Evolutionary conservation across 1,140 invertebrate genomes (phyloP), one percentile per base, ranked within the genome.

Genomic region (Stegodyphus mimosarum): DNA sequence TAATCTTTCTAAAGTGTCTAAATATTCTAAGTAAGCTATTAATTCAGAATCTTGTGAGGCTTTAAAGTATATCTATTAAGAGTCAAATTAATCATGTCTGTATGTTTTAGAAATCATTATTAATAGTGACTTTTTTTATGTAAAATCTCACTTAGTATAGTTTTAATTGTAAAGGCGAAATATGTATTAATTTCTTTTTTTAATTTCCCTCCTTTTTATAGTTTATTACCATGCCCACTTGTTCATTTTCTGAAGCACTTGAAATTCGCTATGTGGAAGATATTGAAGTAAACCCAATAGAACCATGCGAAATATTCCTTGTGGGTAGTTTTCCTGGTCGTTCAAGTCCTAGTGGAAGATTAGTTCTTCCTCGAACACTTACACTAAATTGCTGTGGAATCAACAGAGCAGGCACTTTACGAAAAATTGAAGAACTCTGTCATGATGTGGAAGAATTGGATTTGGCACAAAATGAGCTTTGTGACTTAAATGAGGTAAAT

Each of bases 391-490:
- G 79, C 48, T 88, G 88, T 87, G 55, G 64, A 49, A 88, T 88
- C 13, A 79, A 87, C 52, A 72, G 81, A 51, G 87, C 88, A 53
- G 88, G 88, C 11, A 74, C 86, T 17, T 72, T 86, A 15, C 52
- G 69, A 7, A 87, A 83, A 49, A 88, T 98, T 48, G 92, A 94
- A 53, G 93, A 94, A 83, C 95, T 96, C 90, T 98, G 96, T 90
- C 93, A 93, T 66, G 93, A 94, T 87, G 96, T 98, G 4, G 94
- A 95, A 88, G 96, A 98, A 91, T 92, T 98, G 69, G 96, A 98
- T 89, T 91, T 98, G 69, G 96, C 96, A 11, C 95, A 96, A 89
- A 98, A 98, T 90, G 94, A 95, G 89, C 91, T 98, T 7, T 93
- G 93, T 70, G 93, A 95, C 88, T 97, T 96, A 95, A 91, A 93